These are phyloP conservation scores for Nylanderia fulva DNA, from an alignment of 1,140 invertebrate species.

Conservation along the genomic window DNA sequence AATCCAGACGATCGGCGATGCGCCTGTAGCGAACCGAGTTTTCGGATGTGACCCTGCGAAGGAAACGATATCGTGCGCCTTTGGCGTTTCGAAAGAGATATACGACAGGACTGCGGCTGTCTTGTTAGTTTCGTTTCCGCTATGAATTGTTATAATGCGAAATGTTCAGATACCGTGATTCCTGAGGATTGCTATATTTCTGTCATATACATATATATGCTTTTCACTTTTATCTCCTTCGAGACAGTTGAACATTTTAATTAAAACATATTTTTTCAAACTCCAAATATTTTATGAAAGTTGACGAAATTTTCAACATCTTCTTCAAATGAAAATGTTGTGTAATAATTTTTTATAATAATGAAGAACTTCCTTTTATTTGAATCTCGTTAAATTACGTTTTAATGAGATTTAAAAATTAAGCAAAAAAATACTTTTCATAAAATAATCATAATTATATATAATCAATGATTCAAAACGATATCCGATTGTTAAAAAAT, in stretches of 20 bases:
- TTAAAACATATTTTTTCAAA: not conserved
- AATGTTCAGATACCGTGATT: not conserved
- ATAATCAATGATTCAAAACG: not conserved
- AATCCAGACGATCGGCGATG: conserved; percentile 46
- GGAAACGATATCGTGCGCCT: not conserved
- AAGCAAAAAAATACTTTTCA: not conserved
- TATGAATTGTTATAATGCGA: not conserved
- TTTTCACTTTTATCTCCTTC: not conserved
- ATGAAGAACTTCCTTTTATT: not conserved
- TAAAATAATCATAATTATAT: not conserved
- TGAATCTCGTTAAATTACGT: not conserved
- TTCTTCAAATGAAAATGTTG: not conserved
- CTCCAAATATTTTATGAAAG: not conserved
- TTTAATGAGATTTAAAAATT: not conserved
- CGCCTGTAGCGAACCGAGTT: conserved; percentile 48
- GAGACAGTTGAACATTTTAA: not conserved
- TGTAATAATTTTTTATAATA: not conserved
- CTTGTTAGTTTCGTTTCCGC: not conserved
- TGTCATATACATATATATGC: not conserved
- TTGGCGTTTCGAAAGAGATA: not conserved
- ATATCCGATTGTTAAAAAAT: not conserved
- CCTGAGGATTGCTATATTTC: not conserved
- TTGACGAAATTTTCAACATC: not conserved
- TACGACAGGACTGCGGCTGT: not conserved
- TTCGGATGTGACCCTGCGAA: conserved; percentile 17